phyloP scores from a whole-genome alignment of 2,113 vertebrate genomes.

The Dascyllus trimaculatus region DNA sequence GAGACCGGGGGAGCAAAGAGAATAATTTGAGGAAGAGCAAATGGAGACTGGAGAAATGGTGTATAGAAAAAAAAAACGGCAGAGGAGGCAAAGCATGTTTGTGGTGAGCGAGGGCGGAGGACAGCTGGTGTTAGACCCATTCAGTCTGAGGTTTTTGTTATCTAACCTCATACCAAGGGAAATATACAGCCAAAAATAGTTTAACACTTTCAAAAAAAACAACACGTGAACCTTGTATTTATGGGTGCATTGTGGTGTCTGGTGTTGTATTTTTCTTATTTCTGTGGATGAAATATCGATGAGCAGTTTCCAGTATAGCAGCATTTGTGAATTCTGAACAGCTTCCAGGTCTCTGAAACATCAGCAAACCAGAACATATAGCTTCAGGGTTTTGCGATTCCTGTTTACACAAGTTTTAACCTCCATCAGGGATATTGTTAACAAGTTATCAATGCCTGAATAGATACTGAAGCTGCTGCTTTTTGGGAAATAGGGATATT shows the following conservation, averaged over 20 bases:
- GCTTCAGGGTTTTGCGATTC: background rate
- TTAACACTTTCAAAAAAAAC: constrained; percentile 7
- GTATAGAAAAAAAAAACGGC: constrained; percentile 13
- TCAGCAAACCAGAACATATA: background rate
- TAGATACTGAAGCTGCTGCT: no score
- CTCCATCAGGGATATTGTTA: background rate
- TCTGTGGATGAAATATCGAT: constrained; percentile 25
- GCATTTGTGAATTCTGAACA: background rate
- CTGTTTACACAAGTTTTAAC: background rate
- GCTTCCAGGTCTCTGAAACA: background rate
- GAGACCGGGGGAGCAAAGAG: constrained; percentile 6
- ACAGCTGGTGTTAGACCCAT: constrained; percentile 1
- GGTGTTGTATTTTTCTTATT: background rate
- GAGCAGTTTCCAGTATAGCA: background rate
- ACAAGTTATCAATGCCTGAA: no score
- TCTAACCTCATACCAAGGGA: constrained; percentile 13
- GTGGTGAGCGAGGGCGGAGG: background rate
- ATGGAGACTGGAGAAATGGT: background rate
- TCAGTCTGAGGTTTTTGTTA: constrained; percentile 20
- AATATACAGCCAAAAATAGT: constrained; percentile 12
- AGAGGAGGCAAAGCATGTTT: background rate
- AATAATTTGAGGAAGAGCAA: constrained; percentile 1
- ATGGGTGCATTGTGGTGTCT: constrained; percentile 3
- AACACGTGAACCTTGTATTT: background rate
- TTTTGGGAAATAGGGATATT: no score